phyloP scores from a whole-genome alignment of 1,140 invertebrate genomes.

The Aphaenogaster rudis region DNA sequence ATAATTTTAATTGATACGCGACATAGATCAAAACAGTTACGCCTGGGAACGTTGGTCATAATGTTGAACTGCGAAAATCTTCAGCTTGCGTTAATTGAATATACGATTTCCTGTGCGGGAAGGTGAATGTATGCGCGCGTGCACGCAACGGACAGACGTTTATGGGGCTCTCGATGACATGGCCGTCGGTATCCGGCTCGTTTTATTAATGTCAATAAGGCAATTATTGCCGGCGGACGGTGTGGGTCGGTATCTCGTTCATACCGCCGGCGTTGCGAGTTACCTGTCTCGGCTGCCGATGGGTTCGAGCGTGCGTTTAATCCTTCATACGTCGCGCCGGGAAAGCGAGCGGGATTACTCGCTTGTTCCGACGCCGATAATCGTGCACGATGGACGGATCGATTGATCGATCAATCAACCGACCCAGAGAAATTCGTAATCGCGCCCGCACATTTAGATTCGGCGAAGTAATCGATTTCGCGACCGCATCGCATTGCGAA shows the following conservation, averaged over 20 bases:
- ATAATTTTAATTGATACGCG: neutral
- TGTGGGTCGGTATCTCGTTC: slow-evolving; percentile 78
- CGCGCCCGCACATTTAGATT: slow-evolving; percentile 17
- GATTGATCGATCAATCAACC: neutral
- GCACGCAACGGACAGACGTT: slow-evolving; percentile 58
- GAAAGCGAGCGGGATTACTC: slow-evolving; percentile 35
- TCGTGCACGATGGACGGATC: neutral
- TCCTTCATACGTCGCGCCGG: slow-evolving; percentile 1
- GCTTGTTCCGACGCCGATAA: slow-evolving; percentile 19
- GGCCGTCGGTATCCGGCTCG: slow-evolving; percentile 73
- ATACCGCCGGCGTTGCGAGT: slow-evolving; percentile 71
- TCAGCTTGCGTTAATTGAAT: neutral
- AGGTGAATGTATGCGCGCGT: slow-evolving; percentile 44
- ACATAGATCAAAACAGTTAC: neutral
- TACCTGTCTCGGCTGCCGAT: slow-evolving; percentile 75
- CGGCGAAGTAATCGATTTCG: slow-evolving; percentile 23
- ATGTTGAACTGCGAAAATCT: neutral
- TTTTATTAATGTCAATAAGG: slow-evolving; percentile 86
- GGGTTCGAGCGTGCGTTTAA: slow-evolving; percentile 72
- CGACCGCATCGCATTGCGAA: slow-evolving; percentile 14
- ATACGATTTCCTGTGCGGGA: neutral
- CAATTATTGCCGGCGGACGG: slow-evolving; percentile 82
- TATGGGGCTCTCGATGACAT: slow-evolving; percentile 68
- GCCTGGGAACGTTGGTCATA: neutral
- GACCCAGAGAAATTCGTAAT: slow-evolving; percentile 21